phyloP scores from a whole-genome alignment of 2,113 vertebrate genomes.

The Charadrius vociferus region DNA sequence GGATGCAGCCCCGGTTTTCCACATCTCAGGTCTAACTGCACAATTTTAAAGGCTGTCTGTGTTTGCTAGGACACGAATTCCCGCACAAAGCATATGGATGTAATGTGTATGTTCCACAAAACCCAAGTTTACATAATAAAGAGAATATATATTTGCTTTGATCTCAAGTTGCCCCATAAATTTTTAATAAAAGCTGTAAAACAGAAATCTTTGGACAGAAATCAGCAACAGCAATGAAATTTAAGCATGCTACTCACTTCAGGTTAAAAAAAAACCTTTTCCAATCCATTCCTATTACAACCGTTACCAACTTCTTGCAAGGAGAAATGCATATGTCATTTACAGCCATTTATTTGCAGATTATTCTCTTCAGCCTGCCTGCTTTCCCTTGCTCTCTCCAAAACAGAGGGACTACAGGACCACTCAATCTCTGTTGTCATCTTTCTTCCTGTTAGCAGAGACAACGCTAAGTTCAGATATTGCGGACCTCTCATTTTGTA shows the following conservation, averaged over 20 bases:
- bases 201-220: background rate
- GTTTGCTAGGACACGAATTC: background rate
- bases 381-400: background rate
- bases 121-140: slow-evolving; percentile 5
- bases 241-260: background rate
- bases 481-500: background rate
- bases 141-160: slow-evolving; percentile 40
- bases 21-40: background rate
- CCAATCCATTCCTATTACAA: background rate
- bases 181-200: slow-evolving; percentile 50
- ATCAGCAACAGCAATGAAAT: background rate
- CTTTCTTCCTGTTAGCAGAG: background rate
- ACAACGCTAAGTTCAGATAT: background rate
- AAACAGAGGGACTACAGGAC: background rate
- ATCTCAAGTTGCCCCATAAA: slow-evolving; percentile 15
- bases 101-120: background rate
- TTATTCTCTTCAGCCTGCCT: background rate
- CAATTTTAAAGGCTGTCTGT: background rate
- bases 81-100: background rate
- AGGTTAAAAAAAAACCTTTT: slow-evolving; percentile 7
- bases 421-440: background rate
- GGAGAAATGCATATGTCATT: slow-evolving; percentile 1
- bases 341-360: background rate
- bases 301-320: background rate
- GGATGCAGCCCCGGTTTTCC: background rate